phyloP scores from a whole-genome alignment of 2,797 vertebrate genomes.

The Pseudopleuronectes americanus region DNA sequence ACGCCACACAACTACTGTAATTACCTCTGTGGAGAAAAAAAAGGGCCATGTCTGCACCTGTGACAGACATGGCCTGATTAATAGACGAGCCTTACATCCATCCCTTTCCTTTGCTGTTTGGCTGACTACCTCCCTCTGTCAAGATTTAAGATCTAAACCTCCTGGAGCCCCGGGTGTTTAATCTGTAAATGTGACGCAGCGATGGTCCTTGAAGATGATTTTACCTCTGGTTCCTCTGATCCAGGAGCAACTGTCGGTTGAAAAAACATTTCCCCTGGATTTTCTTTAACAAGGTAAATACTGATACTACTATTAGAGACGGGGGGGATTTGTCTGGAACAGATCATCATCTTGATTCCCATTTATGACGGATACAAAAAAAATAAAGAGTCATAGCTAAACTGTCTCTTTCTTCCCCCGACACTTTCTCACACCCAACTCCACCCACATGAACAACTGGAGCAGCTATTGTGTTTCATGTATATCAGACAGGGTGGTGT shows the following conservation, averaged over 20 bases:
- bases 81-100: slow-evolving; percentile 69
- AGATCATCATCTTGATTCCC: background rate
- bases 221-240: slow-evolving; percentile 46
- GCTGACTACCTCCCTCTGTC: slow-evolving; percentile 54
- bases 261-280: slow-evolving; percentile 19
- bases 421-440: slow-evolving; percentile 42
- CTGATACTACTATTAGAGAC: background rate
- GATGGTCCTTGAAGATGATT: slow-evolving; percentile 50
- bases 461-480: slow-evolving; percentile 71
- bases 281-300: slow-evolving; percentile 9
- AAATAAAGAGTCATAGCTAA: slow-evolving; percentile 46
- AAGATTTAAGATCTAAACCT: slow-evolving; percentile 70
- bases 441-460: slow-evolving; percentile 64
- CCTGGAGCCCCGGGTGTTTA: slow-evolving; percentile 60
- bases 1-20: slow-evolving; percentile 77
- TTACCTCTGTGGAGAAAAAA: slow-evolving; percentile 68
- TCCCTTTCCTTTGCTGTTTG: slow-evolving; percentile 56
- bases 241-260: slow-evolving; percentile 33
- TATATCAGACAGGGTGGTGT: slow-evolving; percentile 69
- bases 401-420: slow-evolving; percentile 42
- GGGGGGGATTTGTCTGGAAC: background rate
- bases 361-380: slow-evolving; percentile 23
- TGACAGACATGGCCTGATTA: slow-evolving; percentile 80
- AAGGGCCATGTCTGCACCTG: slow-evolving; percentile 68
- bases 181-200: slow-evolving; percentile 62